Base-by-base conservation (phyloP, 2,113 vertebrate genomes). In the Phyllostomus discolor region DNA sequence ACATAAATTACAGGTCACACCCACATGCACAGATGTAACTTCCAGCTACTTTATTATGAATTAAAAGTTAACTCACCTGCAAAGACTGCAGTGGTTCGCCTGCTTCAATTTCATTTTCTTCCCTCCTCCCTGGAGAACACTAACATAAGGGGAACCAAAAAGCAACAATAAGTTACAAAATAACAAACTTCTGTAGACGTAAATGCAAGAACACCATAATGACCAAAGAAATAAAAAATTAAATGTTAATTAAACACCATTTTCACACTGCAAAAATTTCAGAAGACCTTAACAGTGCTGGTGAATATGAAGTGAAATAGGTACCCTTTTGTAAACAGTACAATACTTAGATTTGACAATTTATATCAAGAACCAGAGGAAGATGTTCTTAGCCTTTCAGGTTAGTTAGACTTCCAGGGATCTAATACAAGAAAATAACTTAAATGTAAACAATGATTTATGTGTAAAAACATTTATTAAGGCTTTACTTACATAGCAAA, bases 101-200 rank as follows among this genome's bases (percentile, higher is more conserved):
- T 57, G 50, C 28, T 54, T 84, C 88, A 67, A 67, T 33, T 75
- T 94, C 76, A 46, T 90, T 90, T 95, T 88, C 88, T 88, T 81
- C 73, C 20, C 76, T 43, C 20, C 64, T 76, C 94, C 90, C 79
- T 50, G 57, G 66, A 75, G 24, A 91, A 89, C 26, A 94, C 88
- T 82, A 67, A 76, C 17, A 16, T 73, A 76, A 86, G 10, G 31
- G 54, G 82, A 46, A 90, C 46, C 66, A 83, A 88, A 96, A 95
- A 35, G 20, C n/a, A 96, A 73, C 2, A 78, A 43, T 52, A 92
- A 91, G 50, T 84, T 66, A 76, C 26, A 81, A 83, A 78, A 91
- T 33, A 88, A 83, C 48, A 75, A 95, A 67, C 80, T 91, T 88
- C 24, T 15, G n/a, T 75, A 86, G 20, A 91, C 12, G 35, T 69